Base-by-base conservation (phyloP, 2,888 invertebrate genomes). In the Drosophila vallismaia region DNA sequence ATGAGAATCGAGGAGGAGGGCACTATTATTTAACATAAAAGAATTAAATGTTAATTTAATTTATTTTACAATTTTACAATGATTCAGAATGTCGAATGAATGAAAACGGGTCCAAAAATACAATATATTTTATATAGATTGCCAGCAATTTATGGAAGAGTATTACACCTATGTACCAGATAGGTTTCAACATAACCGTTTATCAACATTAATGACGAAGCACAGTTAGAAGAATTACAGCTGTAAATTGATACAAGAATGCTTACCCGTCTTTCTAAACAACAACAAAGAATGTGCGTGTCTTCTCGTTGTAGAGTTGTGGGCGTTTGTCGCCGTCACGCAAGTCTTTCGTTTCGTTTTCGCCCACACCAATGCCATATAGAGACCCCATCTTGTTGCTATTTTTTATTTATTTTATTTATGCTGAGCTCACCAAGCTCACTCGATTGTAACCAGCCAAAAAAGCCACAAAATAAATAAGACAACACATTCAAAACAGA, bases 361-460 rank as follows among this genome's bases (percentile, higher is more conserved):
- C 63, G 45, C 64, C 63, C 63, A 63, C 64, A 45, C 52, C 60
- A 59, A 48, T 71, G 45, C 71, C 69, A 44, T 60, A 52, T 42
- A 49, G 59, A 51, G 60, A n/a, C 49, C 53, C 48, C 36, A 53
- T 60, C 52, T 71, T 55, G 55, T 46, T 24, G 40, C 19, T 33
- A 38, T 52, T 42, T 42, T 42, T 42, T 42, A 19, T 42, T 42
- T 19, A 42, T 36, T 9, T 36, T 33, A n/a, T 44, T 64, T 52
- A 14, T 56, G 56, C 53, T 66, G 45, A 67, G 72, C 67, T 75
- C 66, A 57, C 62, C 49, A 60, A 60, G 71, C 26, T 49, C 63
- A 44, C 69, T 77, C 64, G 55, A 74, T 71, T 77, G 87, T 60
- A 66, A 74, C 81, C 45, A 58, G 10, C 66, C 49, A 24, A 14